These are phyloP conservation scores for Conops quadrifasciatus DNA, from an alignment of 2,888 invertebrate genomes.

Conservation along the genomic window DNA sequence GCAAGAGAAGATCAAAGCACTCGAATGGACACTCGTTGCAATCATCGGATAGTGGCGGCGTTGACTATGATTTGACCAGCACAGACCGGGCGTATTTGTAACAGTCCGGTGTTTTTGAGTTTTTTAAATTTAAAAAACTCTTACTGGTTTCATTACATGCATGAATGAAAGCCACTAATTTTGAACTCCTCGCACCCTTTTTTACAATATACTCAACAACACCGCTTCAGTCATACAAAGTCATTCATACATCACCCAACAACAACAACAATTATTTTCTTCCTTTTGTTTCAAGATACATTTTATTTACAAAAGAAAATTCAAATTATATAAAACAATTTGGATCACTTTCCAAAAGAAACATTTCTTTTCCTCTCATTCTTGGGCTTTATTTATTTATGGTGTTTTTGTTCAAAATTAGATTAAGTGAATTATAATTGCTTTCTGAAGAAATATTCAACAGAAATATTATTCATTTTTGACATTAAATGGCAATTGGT, in stretches of 20 bases:
- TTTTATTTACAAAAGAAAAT: constrained; percentile 60
- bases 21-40: constrained; percentile 40
- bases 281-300: constrained; percentile 52
- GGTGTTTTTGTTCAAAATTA: too few relatives aligned
- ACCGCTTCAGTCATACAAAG: not conserved
- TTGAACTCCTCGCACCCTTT: too few relatives aligned
- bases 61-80: constrained; percentile 59
- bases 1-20: constrained; percentile 49
- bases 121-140: too few relatives aligned
- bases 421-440: too few relatives aligned
- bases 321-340: constrained; percentile 46
- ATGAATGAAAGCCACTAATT: too few relatives aligned
- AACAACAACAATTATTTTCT: not conserved
- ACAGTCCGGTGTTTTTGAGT: too few relatives aligned
- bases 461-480: too few relatives aligned
- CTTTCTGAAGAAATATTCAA: too few relatives aligned
- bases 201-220: constrained; percentile 1
- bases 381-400: too few relatives aligned
- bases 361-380: too few relatives aligned
- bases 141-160: too few relatives aligned
- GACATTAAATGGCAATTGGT: not conserved
- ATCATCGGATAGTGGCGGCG: constrained; percentile 52
- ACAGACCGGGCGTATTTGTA: constrained; percentile 61
- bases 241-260: not conserved
- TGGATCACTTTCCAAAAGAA: too few relatives aligned